These are phyloP conservation scores for Bombus polaris DNA, from an alignment of 1,140 invertebrate genomes.

Conservation along the genomic window DNA sequence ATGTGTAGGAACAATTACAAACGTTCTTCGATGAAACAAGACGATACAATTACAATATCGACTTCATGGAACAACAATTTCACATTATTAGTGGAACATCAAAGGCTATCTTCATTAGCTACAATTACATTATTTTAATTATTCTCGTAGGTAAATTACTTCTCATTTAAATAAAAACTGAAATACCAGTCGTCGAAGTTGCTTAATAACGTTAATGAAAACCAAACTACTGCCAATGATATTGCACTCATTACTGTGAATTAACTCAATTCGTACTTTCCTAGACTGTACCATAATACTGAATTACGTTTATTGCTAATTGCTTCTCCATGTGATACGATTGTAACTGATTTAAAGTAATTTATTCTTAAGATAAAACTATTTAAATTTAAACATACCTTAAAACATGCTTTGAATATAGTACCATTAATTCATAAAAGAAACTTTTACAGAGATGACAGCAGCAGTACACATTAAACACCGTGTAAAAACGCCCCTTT, in stretches of 20 bases:
- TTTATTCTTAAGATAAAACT: background rate
- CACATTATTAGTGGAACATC: background rate
- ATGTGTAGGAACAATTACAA: background rate
- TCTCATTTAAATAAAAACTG: background rate
- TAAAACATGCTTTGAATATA: background rate
- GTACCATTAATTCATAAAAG: background rate
- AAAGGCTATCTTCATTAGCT: background rate
- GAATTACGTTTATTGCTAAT: background rate
- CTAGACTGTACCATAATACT: background rate
- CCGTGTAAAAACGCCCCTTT: background rate
- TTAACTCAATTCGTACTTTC: background rate
- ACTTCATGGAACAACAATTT: background rate
- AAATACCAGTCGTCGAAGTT: background rate
- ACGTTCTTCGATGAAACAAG: background rate
- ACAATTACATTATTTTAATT: constrained; percentile 3
- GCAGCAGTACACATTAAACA: background rate
- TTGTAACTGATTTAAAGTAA: background rate
- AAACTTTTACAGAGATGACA: background rate
- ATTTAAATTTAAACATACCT: background rate
- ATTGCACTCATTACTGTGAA: background rate
- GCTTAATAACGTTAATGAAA: constrained; percentile 12
- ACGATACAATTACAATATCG: background rate
- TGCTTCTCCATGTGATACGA: background rate
- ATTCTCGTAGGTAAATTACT: background rate
- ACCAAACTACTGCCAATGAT: background rate